phyloP scores from a whole-genome alignment of 2,888 invertebrate species.

The Nasonia oneida region DNA sequence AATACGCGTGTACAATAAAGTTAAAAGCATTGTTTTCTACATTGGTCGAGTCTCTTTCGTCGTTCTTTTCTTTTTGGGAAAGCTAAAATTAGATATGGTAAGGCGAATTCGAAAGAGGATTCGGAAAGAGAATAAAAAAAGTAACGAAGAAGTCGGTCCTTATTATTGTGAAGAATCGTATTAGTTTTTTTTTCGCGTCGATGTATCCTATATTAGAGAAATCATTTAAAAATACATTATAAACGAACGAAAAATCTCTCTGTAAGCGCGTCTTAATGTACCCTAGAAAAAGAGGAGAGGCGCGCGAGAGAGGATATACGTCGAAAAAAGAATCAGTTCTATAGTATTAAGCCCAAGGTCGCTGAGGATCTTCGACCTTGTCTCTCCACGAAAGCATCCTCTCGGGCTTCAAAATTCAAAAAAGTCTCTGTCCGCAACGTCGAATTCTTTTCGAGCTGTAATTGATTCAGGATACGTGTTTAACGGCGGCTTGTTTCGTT shows the following conservation, averaged over 20 bases:
- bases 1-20: too few species aligned
- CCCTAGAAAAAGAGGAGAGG: background rate
- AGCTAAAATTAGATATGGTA: too few species aligned
- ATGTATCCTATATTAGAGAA: background rate
- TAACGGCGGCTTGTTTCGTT: background rate
- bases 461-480: background rate
- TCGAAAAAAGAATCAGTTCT: background rate
- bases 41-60: too few species aligned
- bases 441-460: background rate
- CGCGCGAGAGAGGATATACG: too few species aligned
- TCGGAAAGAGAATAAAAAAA: too few species aligned
- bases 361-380: constrained; percentile 40
- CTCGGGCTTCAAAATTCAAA: background rate
- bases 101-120: too few species aligned
- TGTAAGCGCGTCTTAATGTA: too few species aligned
- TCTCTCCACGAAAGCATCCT: constrained; percentile 5
- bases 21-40: too few species aligned
- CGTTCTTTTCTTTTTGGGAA: too few species aligned
- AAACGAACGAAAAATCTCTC: background rate
- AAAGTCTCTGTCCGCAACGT: background rate
- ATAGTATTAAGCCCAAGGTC: constrained; percentile 42
- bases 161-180: too few species aligned
- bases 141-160: too few species aligned
- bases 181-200: background rate
- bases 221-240: constrained; percentile 5